Base-by-base conservation (phyloP, 1,140 invertebrate species). In the Holcopasites calliopsidis region DNA sequence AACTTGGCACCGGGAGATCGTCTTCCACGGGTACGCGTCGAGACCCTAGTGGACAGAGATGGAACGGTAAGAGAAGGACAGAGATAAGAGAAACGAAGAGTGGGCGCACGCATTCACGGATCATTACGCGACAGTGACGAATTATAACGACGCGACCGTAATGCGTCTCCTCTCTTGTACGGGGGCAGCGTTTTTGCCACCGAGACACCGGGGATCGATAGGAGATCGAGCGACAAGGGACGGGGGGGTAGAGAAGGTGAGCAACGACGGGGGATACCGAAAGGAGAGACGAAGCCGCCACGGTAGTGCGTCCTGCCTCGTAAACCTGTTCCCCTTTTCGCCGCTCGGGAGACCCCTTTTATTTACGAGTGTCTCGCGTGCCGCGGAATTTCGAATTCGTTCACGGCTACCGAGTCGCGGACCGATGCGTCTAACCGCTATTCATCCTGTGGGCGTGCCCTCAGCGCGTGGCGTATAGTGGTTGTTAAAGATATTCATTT, bases 81-180 rank as follows among this genome's bases (percentile, higher is more conserved):
- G 42, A 6, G 2, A 1, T 3, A 18, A 18, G 42, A 44, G 10
- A n/a, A 47, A n/a, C 2, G 44, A n/a, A 68, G 79, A 76, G 76
- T 66, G 58, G 72, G 69, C 76, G 65, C 75, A 40, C 70, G 82
- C 75, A 79, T 83, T 81, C 78, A 78, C 83, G 84, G 77, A 84
- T 86, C 85, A 86, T 86, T 86, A 86, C 82, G 85, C 79, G 84
- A 86, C 84, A 86, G 83, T 86, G 84, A 87, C 84, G 84, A 86
- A 87, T 87, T 86, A 86, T 86, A 83, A 87, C 82, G 83, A 84
- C 58, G 73, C 78, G 81, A 60, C 55, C 77, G 83, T 85, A 85
- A 85, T 85, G 84, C 83, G 84, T 85, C 83, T 83, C 82, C 73
- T n/a, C n/a, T n/a, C n/a, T 60, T 85, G 80, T 84, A 77, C 57